Evolutionary conservation across 2,888 invertebrate species (phyloP), one percentile per base, ranked within the genome.

Genomic region (Scaptomyza flava): DNA sequence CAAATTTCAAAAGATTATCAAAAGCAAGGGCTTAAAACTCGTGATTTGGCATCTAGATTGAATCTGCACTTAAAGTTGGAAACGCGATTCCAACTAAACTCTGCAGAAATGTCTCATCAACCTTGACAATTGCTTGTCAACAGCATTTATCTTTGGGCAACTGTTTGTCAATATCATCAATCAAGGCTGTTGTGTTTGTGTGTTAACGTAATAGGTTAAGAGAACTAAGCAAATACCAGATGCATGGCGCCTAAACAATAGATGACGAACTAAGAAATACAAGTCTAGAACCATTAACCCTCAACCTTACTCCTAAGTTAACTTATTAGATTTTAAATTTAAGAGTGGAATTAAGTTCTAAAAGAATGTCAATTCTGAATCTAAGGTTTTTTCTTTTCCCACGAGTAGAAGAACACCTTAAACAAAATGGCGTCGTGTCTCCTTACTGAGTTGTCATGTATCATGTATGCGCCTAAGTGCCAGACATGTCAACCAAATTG

Each of bases 111-210:
- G 70, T 54, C 56, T 69, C 41, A 60, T 54, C 76, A 79, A 66
- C 66, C 76, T 79, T 71, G 79, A 61, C 76, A 61, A 79, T 61
- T 61, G 52, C 50, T 54, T 34, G 57, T 50, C 36, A 38, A 14
- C 17, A 60, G 53, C 82, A 81, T 87, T 82, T 81, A 87, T 81
- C 85, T 85, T 61, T 65, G 45, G 48, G 31, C 65, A 41, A 48
- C 36, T 47, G 42, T 46, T 20, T 64, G 23, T 31, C 14, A 56
- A 34, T 36, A 47, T 69, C 78, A 80, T 83, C 87, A 70, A 80
- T 80, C 80, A 85, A 61, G 46, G 42, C 48, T 47, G 48, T 48
- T 50, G 54, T 11, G 52, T 23, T 2, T 36, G 14, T 30, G 14
- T 11, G 11, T 42, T 2, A 23, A 23, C 17, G 17, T 17, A 1